Base-by-base conservation (phyloP, 2,797 vertebrate species). In the Pangasius mekongensis region DNA sequence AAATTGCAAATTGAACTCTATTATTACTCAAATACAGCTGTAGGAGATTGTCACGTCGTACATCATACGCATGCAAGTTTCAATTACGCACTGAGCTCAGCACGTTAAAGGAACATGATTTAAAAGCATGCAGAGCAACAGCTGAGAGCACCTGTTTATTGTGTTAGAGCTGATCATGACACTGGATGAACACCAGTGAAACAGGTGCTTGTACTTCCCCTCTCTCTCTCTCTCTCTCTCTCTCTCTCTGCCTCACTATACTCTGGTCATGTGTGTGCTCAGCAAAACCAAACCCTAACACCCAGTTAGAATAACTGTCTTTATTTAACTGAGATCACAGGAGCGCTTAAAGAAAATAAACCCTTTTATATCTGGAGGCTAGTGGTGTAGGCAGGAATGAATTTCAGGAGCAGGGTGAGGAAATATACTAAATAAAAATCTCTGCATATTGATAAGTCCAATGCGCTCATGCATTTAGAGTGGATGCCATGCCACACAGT, bases 71-170 rank as follows among this genome's bases (percentile, higher is more conserved):
- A n/a, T 3, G 49, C 24, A 30, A 30, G 71, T 73, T 69, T 69
- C 56, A 80, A 73, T 85, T 86, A 88, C 33, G 1, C 64, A 13
- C 13, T 84, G 60, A 87, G 60, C 87, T 91, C 85, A 89, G 86
- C 89, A 84, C 83, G 56, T 64, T 62, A 27, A 60, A 82, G 13
- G 24, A 2, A 11, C 3, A 1, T 6, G 10, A 2, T 62, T 64
- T 33, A 67, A 52, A 85, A 60, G 69, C 60, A 27, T 39, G 20
- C 10, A 3, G 5, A 27, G 54, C 20, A 66, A 49, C 67, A 84
- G 18, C 66, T 47, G 47, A 84, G 36, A 89, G 86, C 94, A 95
- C 94, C 93, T 94, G 94, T 93, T 94, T 85, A 94, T 95, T 95
- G 93, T 95, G 91, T 87, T 86, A 92, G 87, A 87, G 87, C 86